Percentiles rank a stretch among this genome's conserved stretches.
These are phyloP conservation scores for Pungitius pungitius DNA, from an alignment of 2,113 vertebrate species.

Conservation along the genomic window DNA sequence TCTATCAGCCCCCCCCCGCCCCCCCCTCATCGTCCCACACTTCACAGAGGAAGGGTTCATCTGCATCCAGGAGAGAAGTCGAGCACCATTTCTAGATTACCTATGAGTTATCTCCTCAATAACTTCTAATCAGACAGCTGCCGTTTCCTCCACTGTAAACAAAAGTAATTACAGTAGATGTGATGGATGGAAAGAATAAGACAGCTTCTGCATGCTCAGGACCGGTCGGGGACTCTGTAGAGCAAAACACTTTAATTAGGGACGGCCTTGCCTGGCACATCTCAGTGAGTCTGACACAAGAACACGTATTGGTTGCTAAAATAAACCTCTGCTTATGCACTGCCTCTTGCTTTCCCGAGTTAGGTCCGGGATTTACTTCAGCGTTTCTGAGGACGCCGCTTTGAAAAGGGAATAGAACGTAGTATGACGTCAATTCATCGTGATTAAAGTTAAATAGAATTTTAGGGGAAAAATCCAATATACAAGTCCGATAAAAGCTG, in stretches of 20 bases:
- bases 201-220: conserved; percentile 73
- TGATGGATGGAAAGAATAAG: conserved; percentile 77
- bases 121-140: conserved; percentile 79
- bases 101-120: conserved; percentile 78
- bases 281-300: conserved; percentile 73
- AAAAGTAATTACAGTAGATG: conserved; percentile 82
- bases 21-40: conserved; percentile 38
- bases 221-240: conserved; percentile 66
- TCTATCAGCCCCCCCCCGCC: conserved; percentile 49
- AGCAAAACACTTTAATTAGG: conserved; percentile 83
- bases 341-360: conserved; percentile 56
- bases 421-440: conserved; percentile 46
- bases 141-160: conserved; percentile 79
- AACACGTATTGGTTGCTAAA: conserved; percentile 64
- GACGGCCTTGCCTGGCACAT: conserved; percentile 66
- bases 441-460: conserved; percentile 47
- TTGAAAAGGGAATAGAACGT: conserved; percentile 35
- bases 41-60: conserved; percentile 71
- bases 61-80: conserved; percentile 68
- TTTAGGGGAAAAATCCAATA: conserved; percentile 46
- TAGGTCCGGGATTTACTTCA: conserved; percentile 52
- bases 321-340: conserved; percentile 63
- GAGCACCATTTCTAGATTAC: conserved; percentile 70
- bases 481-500: conserved; percentile 31
- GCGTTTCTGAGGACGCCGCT: conserved; percentile 45